Evolutionary conservation across 2,113 vertebrate genomes (phyloP).

Genomic region (Aepyceros melampus): DNA sequence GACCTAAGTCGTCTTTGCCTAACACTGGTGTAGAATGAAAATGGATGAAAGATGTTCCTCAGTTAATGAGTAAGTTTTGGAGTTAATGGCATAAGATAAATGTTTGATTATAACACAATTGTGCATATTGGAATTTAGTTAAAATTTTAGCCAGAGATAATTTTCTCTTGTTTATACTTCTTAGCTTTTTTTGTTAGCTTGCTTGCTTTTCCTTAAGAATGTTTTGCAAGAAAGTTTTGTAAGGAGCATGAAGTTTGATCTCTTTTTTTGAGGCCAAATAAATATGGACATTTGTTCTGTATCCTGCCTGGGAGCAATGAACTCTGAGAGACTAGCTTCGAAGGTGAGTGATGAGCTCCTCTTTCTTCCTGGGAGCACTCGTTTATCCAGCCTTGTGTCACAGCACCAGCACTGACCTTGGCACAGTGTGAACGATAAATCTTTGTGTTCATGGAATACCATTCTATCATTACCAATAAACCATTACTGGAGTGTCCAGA

Average conservation of each 20-base stretch:
- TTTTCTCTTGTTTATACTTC: not conserved
- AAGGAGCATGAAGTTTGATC: not conserved
- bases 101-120: not conserved
- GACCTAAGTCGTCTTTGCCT: not conserved
- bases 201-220: not conserved
- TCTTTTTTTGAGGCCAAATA: not conserved
- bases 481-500: not conserved
- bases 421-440: not conserved
- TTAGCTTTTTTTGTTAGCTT: not conserved
- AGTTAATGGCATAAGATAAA: not conserved
- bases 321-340: not conserved
- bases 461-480: not conserved
- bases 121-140: not conserved
- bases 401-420: not conserved
- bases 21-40: not conserved
- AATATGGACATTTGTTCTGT: not conserved
- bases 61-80: not conserved
- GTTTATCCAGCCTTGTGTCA: not conserved
- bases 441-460: not conserved
- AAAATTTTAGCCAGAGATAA: not conserved
- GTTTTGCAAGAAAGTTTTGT: not conserved
- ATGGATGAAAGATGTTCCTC: not conserved
- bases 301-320: not conserved
- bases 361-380: not conserved
- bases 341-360: not conserved